These are phyloP conservation scores for Sciaenops ocellatus DNA, from an alignment of 2,797 vertebrate genomes.

Conservation along the genomic window DNA sequence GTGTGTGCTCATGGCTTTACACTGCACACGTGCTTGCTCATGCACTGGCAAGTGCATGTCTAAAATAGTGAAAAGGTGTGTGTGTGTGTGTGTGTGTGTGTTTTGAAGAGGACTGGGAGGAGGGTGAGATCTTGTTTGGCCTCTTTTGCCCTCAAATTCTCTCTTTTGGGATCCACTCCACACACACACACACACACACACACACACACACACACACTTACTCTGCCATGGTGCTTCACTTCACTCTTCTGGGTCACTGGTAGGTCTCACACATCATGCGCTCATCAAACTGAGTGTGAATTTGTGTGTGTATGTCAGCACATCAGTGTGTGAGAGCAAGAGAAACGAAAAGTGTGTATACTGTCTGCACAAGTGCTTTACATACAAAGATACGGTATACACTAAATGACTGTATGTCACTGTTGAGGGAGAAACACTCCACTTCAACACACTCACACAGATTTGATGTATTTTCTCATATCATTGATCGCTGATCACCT, in stretches of 20 bases:
- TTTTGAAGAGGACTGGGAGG: not conserved
- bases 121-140: constrained; percentile 39
- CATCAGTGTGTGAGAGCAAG: not conserved
- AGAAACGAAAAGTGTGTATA: not conserved
- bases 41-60: not conserved
- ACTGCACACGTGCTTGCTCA: not conserved
- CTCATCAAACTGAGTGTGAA: constrained; percentile 50
- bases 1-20: not conserved
- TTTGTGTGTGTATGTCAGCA: not conserved
- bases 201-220: constrained; percentile 2
- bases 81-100: not conserved
- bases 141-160: constrained; percentile 33
- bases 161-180: constrained; percentile 34
- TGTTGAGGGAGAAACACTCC: not conserved
- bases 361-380: not conserved
- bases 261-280: constrained; percentile 58
- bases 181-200: constrained; percentile 11
- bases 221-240: constrained; percentile 56
- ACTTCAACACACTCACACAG: not conserved
- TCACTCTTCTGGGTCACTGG: constrained; percentile 70
- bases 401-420: not conserved
- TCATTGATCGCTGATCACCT: not conserved
- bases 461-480: not conserved
- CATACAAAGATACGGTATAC: not conserved
- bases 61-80: not conserved